Evolutionary conservation across 2,797 vertebrate species (phyloP).

Genomic region (Choloepus didactylus): DNA sequence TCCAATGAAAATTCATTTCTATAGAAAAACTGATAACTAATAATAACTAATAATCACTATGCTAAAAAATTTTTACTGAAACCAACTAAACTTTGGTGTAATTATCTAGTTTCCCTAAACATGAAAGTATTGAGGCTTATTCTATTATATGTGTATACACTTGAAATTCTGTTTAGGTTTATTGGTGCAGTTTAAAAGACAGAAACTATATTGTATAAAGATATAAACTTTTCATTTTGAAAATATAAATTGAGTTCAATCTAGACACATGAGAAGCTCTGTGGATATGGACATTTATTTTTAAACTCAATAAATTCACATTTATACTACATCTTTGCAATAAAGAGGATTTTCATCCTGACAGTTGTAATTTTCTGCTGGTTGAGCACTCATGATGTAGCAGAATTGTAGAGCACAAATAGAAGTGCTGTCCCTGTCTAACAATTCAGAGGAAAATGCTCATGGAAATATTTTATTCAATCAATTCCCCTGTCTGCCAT

Average conservation of each 20-base stretch:
- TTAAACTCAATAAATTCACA: not conserved
- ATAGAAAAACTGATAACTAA: not conserved
- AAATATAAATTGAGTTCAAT: not conserved
- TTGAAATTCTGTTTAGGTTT: not conserved
- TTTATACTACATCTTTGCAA: not conserved
- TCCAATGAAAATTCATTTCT: not conserved
- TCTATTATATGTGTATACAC: not conserved
- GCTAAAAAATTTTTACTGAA: slow-evolving; percentile 8
- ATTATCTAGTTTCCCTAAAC: not conserved
- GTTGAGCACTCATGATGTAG: not conserved
- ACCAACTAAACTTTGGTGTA: not conserved
- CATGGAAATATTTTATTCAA: not conserved
- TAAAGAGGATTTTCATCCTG: slow-evolving; percentile 8
- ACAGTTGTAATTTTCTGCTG: slow-evolving; percentile 59
- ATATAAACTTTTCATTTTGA: slow-evolving; percentile 8
- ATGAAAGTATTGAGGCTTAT: not conserved
- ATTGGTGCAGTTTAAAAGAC: not conserved
- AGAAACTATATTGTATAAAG: not conserved
- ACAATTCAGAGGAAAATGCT: not conserved
- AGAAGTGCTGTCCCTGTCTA: not conserved
- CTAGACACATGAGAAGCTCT: not conserved
- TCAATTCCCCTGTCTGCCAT: not conserved
- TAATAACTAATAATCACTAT: not conserved
- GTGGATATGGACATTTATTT: not conserved
- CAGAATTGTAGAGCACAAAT: not conserved